phyloP scores from a whole-genome alignment of 2,888 invertebrate species.

The Crocallis elinguaria region DNA sequence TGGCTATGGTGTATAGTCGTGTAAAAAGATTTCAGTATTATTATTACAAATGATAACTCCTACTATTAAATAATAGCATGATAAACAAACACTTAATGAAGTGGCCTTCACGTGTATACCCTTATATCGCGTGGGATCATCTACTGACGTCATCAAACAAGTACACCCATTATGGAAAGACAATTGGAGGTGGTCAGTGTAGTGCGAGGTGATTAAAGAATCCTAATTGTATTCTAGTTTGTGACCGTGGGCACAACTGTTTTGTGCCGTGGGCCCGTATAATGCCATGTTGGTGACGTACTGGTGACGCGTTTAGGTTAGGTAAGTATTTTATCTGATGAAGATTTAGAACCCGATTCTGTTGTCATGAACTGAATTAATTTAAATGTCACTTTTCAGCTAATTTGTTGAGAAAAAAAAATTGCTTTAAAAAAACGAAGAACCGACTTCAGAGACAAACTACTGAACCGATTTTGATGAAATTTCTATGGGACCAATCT shows the following conservation, averaged over 20 bases:
- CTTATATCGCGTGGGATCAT: conserved; percentile 18
- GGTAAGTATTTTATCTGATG: background rate
- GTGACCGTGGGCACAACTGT: conserved; percentile 1
- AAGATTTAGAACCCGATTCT: background rate
- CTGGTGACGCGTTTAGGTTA: background rate
- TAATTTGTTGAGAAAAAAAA: no score
- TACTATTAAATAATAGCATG: no score
- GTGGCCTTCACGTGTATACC: conserved; percentile 5
- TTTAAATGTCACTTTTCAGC: no score
- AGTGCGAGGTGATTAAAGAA: conserved; percentile 14
- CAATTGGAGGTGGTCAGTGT: conserved; percentile 30
- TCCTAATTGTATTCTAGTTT: conserved; percentile 5
- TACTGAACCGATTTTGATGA: no score
- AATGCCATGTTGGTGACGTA: background rate
- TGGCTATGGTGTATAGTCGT: no score
- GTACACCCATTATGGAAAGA: conserved; percentile 30
- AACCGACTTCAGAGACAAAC: no score
- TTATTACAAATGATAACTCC: no score
- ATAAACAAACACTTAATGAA: background rate
- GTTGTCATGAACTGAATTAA: no score
- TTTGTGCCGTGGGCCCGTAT: background rate
- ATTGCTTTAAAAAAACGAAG: no score
- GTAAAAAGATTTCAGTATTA: no score
- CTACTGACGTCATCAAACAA: conserved; percentile 27
- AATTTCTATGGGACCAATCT: no score